These are phyloP conservation scores for Hydropotes inermis DNA, from an alignment of 2,113 vertebrate species.

Conservation along the genomic window DNA sequence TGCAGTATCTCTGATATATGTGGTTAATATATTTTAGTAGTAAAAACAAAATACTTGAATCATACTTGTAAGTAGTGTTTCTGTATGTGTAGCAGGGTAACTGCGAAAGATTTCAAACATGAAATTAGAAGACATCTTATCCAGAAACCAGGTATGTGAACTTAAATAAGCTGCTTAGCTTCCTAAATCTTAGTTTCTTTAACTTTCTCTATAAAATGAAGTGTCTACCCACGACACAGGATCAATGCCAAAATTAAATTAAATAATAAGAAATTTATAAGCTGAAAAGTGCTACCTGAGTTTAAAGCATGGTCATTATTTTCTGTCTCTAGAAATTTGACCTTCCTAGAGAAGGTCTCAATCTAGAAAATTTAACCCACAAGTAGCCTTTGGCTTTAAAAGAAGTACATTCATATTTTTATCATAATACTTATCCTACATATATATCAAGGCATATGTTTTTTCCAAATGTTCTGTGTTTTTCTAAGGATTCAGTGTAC, in stretches of 20 bases:
- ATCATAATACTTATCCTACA: neutral
- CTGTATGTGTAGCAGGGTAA: neutral
- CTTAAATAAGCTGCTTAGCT: neutral
- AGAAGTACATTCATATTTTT: neutral
- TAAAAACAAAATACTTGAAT: neutral
- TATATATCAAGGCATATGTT: neutral
- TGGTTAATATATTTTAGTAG: neutral
- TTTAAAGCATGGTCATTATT: neutral
- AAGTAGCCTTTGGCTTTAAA: neutral
- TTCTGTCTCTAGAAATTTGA: neutral
- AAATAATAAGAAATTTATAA: conserved; percentile 28
- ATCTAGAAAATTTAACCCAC: neutral
- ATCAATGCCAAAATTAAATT: conserved; percentile 2
- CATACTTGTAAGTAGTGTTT: neutral
- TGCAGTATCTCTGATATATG: neutral
- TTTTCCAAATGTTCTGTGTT: neutral
- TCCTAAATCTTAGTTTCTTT: neutral
- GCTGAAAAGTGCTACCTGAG: neutral
- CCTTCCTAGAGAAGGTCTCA: neutral
- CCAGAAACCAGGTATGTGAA: neutral
- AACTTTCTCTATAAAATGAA: neutral
- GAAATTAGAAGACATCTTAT: neutral
- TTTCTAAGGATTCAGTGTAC: neutral
- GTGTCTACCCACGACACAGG: neutral
- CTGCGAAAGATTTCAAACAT: neutral